A percentile compares a stretch with the other conserved stretches of the same genome.
These are phyloP conservation scores for Acronicta alni DNA, from an alignment of 2,888 invertebrate species.

Conservation along the genomic window DNA sequence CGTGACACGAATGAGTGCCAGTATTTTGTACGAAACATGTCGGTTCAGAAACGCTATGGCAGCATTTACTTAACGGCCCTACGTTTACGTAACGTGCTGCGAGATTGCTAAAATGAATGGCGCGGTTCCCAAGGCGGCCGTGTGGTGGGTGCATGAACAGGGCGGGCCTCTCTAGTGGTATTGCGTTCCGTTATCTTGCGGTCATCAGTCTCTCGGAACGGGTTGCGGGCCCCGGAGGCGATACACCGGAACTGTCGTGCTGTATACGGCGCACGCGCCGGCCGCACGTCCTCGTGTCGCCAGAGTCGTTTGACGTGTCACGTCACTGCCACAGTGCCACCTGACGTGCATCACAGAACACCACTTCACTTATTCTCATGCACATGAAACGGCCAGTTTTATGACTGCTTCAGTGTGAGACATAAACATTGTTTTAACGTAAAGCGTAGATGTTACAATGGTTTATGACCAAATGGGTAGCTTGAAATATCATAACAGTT, in stretches of 20 bases:
- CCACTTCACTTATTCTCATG: slow-evolving; percentile 36
- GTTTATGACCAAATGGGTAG: too few species aligned
- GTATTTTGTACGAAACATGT: slow-evolving; percentile 67
- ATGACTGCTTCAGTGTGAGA: slow-evolving; percentile 16
- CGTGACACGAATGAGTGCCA: slow-evolving; percentile 63
- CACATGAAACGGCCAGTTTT: slow-evolving; percentile 26
- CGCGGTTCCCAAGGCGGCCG: slow-evolving; percentile 68
- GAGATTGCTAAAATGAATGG: slow-evolving; percentile 69
- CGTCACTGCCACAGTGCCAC: slow-evolving; percentile 38
- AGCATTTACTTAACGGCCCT: slow-evolving; percentile 69
- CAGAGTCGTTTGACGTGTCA: slow-evolving; percentile 52
- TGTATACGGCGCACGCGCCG: slow-evolving; percentile 73
- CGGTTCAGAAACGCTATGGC: slow-evolving; percentile 54
- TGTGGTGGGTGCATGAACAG: slow-evolving; percentile 60
- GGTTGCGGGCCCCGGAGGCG: slow-evolving; percentile 77
- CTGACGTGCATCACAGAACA: slow-evolving; percentile 50
- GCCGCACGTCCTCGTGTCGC: slow-evolving; percentile 61
- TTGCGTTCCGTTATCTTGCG: slow-evolving; percentile 84
- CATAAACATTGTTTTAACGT: too few species aligned
- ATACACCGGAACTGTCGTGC: slow-evolving; percentile 81
- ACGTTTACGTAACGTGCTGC: slow-evolving; percentile 60
- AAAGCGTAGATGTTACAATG: too few species aligned
- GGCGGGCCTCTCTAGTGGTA: slow-evolving; percentile 73
- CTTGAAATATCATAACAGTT: too few species aligned
- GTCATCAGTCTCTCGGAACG: slow-evolving; percentile 83